Percentiles rank a stretch among this genome's conserved stretches.
These are phyloP conservation scores for Brachyalestes nurse DNA, from an alignment of 2,797 vertebrate species.

Conservation along the genomic window DNA sequence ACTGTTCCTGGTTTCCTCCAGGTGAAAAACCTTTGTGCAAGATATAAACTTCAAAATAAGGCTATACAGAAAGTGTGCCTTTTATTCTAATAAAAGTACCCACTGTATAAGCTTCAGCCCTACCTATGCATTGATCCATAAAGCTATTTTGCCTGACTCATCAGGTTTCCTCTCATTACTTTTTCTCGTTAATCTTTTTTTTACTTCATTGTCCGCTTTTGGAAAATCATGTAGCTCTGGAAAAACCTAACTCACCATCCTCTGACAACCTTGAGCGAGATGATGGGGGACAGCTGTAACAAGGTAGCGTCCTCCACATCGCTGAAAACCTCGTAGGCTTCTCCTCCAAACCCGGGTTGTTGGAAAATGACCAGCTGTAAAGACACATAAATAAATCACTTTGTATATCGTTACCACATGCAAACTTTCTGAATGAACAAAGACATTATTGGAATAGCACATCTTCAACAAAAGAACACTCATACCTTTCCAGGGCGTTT, in stretches of 20 bases:
- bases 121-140: neutral
- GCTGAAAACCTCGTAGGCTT: constrained; percentile 80
- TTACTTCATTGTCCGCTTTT: neutral
- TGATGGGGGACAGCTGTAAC: constrained; percentile 84
- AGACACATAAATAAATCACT: neutral
- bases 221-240: too few relatives aligned
- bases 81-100: neutral
- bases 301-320: constrained; percentile 84
- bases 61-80: neutral
- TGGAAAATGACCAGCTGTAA: constrained; percentile 86
- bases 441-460: neutral
- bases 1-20: neutral
- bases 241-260: constrained; percentile 86
- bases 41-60: neutral
- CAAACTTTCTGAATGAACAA: too few relatives aligned
- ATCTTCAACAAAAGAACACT: neutral
- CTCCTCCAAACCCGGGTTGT: constrained; percentile 75
- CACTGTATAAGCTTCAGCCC: neutral
- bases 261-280: constrained; percentile 87
- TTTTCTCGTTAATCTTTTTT: neutral
- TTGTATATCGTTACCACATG: neutral
- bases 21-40: neutral
- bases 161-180: too few relatives aligned
- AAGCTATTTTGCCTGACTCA: neutral
- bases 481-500: constrained; percentile 95